A percentile compares a stretch with the other conserved stretches of the same genome.
Conservation (phyloP, 2,113 vertebrate genomes). For the Microtus pennsylvanicus region DNA sequence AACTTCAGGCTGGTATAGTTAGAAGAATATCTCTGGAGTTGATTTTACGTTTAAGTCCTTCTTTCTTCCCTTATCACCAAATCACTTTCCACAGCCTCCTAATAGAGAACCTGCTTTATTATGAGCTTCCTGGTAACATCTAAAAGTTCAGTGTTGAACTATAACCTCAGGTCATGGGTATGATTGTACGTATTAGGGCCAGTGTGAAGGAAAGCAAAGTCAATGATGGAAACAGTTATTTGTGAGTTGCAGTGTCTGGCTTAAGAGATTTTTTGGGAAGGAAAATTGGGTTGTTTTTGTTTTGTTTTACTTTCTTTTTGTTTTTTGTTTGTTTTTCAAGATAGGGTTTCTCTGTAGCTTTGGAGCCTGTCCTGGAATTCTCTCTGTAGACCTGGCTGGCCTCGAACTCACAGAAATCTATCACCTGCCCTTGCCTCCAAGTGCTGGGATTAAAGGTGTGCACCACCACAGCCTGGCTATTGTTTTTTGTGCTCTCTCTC, state of each 20-base stretch:
- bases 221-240: not conserved
- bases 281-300: not conserved
- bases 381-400: no score
- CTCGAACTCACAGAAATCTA: no score
- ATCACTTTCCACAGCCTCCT: not conserved
- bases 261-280: constrained; percentile 34
- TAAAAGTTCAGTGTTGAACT: not conserved
- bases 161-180: not conserved
- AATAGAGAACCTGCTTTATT: not conserved
- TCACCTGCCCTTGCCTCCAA: no score
- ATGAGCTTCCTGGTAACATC: not conserved
- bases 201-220: not conserved
- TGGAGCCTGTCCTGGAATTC: no score
- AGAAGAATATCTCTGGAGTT: constrained; percentile 14
- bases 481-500: no score
- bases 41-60: not conserved
- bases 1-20: not conserved
- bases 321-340: no score
- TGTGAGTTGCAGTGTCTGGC: not conserved
- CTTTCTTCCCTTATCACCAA: not conserved
- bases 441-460: no score
- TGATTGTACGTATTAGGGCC: not conserved
- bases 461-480: no score
- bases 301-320: no score
- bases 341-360: no score